Base-by-base conservation (phyloP, 2,888 invertebrate genomes). In the Drosophila leonis region DNA sequence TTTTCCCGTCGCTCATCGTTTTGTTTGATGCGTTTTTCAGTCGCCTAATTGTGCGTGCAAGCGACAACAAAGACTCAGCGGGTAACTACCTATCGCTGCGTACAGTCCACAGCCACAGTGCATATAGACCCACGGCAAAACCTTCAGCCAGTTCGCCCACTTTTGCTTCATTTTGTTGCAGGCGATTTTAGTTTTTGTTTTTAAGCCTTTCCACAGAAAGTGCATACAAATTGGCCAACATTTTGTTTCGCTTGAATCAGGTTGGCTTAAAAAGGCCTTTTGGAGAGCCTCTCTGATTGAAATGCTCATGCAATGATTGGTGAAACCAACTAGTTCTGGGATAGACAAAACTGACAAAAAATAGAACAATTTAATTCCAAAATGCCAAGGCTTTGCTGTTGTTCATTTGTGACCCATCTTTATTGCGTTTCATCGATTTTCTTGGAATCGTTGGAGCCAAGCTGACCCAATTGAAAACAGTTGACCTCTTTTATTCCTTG, bases 21-120 rank as follows among this genome's bases (percentile, higher is more conserved):
- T 72, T 54, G 63, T 55, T 59, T 51, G 69, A 72, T 72, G 72
- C 63, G 69, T 64, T 80, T 78, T 88, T 63, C 64, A 64, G 66
- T 61, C 65, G 59, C 57, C 67, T 76, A 83, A 83, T 83, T 82
- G 88, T 85, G 86, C 73, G 80, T 88, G 70, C 66, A 35, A 74
- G 54, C 33, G 61, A 72, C 70, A 74, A 76, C 71, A 76, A 55
- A 69, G 63, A 62, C 24, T 31, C 51, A 15, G 42, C 62, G 31
- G 35, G 41, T 57, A 44, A 60, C 56, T 35, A 9, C 24, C 29
- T 65, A 41, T 54, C 64, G 55, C 31, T 37, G 41, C 13, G 10
- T 9, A 27, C 5, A 10, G 29, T n/a, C 46, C 10, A 5, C n/a
- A n/a, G n/a, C n/a, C n/a, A n/a, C n/a, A n/a, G n/a, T n/a, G n/a